These are phyloP conservation scores for Rhingia rostrata DNA, from an alignment of 2,888 invertebrate species.

Conservation along the genomic window DNA sequence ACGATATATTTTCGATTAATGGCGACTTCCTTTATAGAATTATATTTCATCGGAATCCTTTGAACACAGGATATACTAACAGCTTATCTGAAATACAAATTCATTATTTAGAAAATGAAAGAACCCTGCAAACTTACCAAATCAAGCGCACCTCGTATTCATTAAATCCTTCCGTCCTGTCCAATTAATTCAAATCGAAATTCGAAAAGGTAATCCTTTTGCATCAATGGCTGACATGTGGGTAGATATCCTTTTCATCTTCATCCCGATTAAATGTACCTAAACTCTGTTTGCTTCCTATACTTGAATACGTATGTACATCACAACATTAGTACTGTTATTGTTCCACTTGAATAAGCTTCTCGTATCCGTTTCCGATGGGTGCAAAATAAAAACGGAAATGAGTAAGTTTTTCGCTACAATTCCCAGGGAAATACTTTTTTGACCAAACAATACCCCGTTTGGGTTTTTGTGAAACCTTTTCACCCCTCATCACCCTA, in stretches of 20 bases:
- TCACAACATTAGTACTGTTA: conserved; percentile 20
- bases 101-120: background rate
- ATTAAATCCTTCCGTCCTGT: conserved; percentile 24
- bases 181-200: conserved; percentile 55
- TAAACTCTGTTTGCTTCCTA: conserved; percentile 21
- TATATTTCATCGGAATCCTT: no score
- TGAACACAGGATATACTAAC: no score
- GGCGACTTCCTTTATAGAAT: no score
- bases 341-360: conserved; percentile 66
- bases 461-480: background rate
- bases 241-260: conserved; percentile 44
- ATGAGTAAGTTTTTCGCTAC: conserved; percentile 57
- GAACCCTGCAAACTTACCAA: conserved; percentile 2
- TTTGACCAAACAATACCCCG: background rate
- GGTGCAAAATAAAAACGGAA: conserved; percentile 50
- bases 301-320: background rate
- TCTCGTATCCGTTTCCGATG: conserved; percentile 68
- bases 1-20: no score
- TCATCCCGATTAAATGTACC: conserved; percentile 39
- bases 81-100: background rate
- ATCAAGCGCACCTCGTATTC: conserved; percentile 35
- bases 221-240: conserved; percentile 45
- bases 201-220: conserved; percentile 54
- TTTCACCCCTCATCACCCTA: background rate
- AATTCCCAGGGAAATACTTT: conserved; percentile 15